A percentile compares a stretch with the other conserved stretches of the same genome.
phyloP scores from a whole-genome alignment of 2,113 vertebrate genomes.

The Regulus satrapa region DNA sequence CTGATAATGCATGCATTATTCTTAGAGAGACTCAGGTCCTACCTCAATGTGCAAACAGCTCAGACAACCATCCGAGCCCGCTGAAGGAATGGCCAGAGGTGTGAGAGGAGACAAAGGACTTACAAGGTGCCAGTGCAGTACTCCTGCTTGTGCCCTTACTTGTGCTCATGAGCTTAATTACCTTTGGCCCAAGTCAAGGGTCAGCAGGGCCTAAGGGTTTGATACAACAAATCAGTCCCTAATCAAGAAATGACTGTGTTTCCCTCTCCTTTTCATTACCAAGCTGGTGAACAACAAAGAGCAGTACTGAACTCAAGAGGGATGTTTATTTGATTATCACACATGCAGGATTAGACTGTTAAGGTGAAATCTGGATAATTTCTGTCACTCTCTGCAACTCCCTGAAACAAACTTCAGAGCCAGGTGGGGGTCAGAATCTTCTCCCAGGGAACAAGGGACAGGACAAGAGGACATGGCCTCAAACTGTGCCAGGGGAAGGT shows the following conservation, averaged over 20 bases:
- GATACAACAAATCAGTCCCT: neutral
- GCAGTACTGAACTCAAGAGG: neutral
- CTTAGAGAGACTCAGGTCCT: slow-evolving; percentile 24
- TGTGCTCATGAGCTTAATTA: neutral
- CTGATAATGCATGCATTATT: slow-evolving; percentile 44
- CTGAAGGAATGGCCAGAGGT: neutral
- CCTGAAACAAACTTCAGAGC: neutral
- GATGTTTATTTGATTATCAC: neutral
- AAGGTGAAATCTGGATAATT: neutral
- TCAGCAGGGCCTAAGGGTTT: neutral
- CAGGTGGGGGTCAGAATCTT: neutral
- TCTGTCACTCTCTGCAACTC: neutral
- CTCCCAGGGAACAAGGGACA: neutral
- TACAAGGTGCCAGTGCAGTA: neutral
- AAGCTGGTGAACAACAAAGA: neutral
- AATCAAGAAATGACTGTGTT: neutral
- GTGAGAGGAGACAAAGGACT: slow-evolving; percentile 1
- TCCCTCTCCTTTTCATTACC: neutral
- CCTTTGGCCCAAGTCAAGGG: neutral
- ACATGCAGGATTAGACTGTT: neutral
- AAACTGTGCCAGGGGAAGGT: neutral
- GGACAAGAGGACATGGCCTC: neutral
- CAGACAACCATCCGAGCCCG: neutral
- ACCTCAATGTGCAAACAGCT: neutral
- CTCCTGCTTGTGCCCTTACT: neutral